A percentile compares a stretch with the other conserved stretches of the same genome.
Conservation (phyloP, 1,140 invertebrate species). For the Leucophenga varia region DNA sequence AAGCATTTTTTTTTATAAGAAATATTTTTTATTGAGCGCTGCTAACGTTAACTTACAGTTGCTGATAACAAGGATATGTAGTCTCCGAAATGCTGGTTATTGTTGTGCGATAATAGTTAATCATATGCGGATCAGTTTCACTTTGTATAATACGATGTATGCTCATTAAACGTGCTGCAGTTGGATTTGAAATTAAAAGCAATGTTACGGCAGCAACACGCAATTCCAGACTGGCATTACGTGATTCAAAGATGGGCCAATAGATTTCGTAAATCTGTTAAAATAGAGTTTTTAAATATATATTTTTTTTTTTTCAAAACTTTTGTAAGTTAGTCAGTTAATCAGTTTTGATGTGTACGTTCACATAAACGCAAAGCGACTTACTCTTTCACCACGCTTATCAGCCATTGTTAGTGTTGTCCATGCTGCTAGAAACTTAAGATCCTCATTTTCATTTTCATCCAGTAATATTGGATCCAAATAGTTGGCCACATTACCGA, state of each 20-base stretch:
- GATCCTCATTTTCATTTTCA: constrained; percentile 58
- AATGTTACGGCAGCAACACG: constrained; percentile 65
- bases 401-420: constrained; percentile 61
- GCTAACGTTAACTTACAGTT: constrained; percentile 59
- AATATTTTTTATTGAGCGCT: not conserved
- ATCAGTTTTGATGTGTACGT: too few species aligned
- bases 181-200: constrained; percentile 64
- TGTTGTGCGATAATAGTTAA: constrained; percentile 72
- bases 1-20: not conserved
- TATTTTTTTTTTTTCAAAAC: not conserved
- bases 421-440: constrained; percentile 65
- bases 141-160: constrained; percentile 69
- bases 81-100: constrained; percentile 68
- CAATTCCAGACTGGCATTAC: constrained; percentile 67
- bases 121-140: constrained; percentile 65
- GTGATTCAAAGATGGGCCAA: constrained; percentile 70
- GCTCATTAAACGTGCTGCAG: constrained; percentile 65
- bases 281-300: not conserved
- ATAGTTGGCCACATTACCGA: constrained; percentile 64
- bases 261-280: constrained; percentile 63
- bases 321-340: not conserved
- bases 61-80: constrained; percentile 64
- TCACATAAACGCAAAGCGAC: too few species aligned
- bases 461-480: constrained; percentile 62
- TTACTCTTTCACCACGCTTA: constrained; percentile 61